Evolutionary conservation across 2,797 vertebrate genomes (phyloP), one percentile per base, ranked within the genome.

Genomic region (Rhabdophis nuchalis): DNA sequence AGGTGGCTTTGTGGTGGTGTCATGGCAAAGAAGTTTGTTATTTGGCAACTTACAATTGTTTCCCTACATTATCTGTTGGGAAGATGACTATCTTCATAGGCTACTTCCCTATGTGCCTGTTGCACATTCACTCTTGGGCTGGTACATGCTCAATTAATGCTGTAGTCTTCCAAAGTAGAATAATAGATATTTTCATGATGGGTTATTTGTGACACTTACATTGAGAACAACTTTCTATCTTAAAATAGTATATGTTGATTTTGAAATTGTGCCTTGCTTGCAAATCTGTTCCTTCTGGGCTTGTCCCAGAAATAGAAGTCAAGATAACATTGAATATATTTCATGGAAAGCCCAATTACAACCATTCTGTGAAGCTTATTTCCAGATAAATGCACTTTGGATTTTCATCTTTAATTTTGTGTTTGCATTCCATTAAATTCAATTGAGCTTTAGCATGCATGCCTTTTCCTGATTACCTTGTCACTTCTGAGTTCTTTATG

Each of bases 351-450:
- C 20, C 57, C 90, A 53, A 4, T 61, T 91, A 23, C 12, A 64
- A 25, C 36, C 11, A 20, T 27, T 60, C 77, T 53, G 32, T 61
- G 46, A 12, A 52, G 18, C 46, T 54, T 29, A 27, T 5, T 91
- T 68, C 36, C 32, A 72, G 90, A 56, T 87, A 91, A 57, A 87
- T 56, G 53, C 2, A 36, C 6, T n/a, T 53, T 86, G 52, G 52
- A 54, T 86, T 46, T 54, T 61, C 54, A 16, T 36, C 25, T 72
- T 46, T 41, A 9, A 46, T 56, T 87, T 87, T 50, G 18, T 32
- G 29, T 91, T 87, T 91, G n/a, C 16, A 41, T 91, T 46, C 85
- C 61, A 91, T 87, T 87, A 87, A 91, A 56, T 91, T 72, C 90
- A 91, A 72, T 56, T 56, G 14, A 53, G 53, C 52, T 72, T 56